A percentile compares a stretch with the other conserved stretches of the same genome.
Evolutionary conservation across 1,140 invertebrate genomes (phyloP).

Genomic region (Anoplolepis gracilipes): DNA sequence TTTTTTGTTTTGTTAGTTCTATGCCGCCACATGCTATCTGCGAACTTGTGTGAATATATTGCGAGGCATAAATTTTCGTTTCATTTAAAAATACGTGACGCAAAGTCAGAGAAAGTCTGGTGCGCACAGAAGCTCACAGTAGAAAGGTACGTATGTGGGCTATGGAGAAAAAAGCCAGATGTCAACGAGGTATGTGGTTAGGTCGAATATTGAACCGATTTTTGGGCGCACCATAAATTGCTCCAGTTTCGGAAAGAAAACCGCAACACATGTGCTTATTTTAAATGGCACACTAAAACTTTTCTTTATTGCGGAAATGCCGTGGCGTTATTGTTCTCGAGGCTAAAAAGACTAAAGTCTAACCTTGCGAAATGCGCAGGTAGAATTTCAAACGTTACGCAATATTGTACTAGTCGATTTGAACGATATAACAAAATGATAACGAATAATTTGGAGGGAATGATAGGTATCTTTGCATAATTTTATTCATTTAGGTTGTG

Average conservation of each 20-base stretch:
- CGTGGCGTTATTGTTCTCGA: neutral
- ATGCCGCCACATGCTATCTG: neutral
- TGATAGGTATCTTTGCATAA: neutral
- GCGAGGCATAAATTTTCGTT: slow-evolving; percentile 73
- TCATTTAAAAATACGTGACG: slow-evolving; percentile 56
- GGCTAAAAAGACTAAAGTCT: neutral
- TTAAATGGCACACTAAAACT: slow-evolving; percentile 74
- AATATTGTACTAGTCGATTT: neutral
- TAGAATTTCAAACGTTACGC: slow-evolving; percentile 3
- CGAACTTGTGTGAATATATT: slow-evolving; percentile 34
- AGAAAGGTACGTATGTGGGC: too few species aligned
- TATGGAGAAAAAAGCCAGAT: slow-evolving; percentile 67
- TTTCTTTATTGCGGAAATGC: slow-evolving; percentile 65
- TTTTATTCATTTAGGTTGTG: neutral
- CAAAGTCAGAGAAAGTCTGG: slow-evolving; percentile 1
- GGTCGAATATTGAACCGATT: slow-evolving; percentile 79
- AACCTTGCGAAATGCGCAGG: slow-evolving; percentile 38
- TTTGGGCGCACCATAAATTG: slow-evolving; percentile 82
- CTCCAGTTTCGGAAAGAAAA: slow-evolving; percentile 82
- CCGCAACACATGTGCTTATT: slow-evolving; percentile 73
- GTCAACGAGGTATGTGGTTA: slow-evolving; percentile 45
- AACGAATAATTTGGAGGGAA: neutral
- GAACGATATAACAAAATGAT: neutral
- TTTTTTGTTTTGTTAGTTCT: neutral
- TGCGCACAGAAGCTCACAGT: neutral